Conservation (phyloP, 2,888 invertebrate genomes). For the Himalopsyche anomala region DNA sequence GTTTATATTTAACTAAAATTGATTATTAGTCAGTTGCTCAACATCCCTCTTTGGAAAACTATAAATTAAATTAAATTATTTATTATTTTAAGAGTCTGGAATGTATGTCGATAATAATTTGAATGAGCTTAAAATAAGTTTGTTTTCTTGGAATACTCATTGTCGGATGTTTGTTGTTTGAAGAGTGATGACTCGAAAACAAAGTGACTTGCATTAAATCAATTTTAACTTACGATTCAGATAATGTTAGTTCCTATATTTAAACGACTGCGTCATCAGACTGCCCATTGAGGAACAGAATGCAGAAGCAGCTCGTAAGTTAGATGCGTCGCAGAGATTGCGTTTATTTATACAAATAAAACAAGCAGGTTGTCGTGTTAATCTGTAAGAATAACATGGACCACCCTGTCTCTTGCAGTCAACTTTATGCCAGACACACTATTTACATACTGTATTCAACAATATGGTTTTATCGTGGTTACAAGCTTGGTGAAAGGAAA, state of each 20-base stretch:
- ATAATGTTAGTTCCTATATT: constrained; percentile 5
- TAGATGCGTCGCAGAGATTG: constrained; percentile 7
- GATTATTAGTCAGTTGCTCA: no score
- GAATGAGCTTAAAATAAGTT: no score
- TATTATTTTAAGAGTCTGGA: no score
- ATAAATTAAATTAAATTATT: no score
- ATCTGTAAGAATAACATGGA: constrained; percentile 41
- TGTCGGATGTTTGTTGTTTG: no score
- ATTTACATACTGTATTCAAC: constrained; percentile 1
- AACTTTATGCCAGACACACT: constrained; percentile 14
- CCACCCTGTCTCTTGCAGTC: constrained; percentile 25
- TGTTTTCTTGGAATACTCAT: constrained; percentile 1
- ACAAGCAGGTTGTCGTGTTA: constrained; percentile 42
- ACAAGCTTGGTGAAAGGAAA: neutral
- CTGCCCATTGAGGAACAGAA: constrained; percentile 17
- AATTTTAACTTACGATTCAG: constrained; percentile 10
- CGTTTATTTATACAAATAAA: constrained; percentile 40
- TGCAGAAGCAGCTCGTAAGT: neutral
- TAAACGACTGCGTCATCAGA: neutral
- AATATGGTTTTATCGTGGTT: neutral
- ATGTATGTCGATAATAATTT: no score
- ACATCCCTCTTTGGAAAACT: no score
- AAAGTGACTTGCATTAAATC: constrained; percentile 23
- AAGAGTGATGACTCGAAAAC: neutral
- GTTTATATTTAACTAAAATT: no score